Conservation (phyloP, 2,797 vertebrate species). For the Furcifer pardalis region DNA sequence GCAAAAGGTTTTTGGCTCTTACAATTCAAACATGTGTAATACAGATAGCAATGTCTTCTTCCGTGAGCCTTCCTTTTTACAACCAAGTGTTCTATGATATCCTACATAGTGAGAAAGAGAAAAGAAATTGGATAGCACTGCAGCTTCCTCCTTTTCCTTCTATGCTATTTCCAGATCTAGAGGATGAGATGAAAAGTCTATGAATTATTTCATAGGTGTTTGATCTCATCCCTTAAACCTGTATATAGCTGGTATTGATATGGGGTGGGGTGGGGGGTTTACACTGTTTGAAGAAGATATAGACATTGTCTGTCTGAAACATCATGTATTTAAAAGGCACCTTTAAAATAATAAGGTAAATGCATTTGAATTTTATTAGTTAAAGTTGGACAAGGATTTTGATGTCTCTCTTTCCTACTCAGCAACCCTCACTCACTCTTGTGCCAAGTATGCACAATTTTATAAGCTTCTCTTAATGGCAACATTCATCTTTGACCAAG, state of each 20-base stretch:
- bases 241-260: neutral
- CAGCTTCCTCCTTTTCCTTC: neutral
- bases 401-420: neutral
- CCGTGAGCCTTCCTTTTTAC: neutral
- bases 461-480: conserved; percentile 16
- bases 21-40: neutral
- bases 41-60: neutral
- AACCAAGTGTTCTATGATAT: neutral
- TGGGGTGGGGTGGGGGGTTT: too few relatives aligned
- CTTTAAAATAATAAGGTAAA: neutral
- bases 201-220: neutral
- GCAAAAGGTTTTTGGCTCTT: neutral
- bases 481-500: conserved; percentile 31
- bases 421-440: neutral
- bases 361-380: neutral
- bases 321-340: neutral
- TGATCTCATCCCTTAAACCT: neutral
- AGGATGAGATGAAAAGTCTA: too few relatives aligned
- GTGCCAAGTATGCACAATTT: conserved; percentile 25
- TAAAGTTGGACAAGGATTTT: neutral
- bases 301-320: neutral
- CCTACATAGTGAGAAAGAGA: neutral
- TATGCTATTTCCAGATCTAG: neutral
- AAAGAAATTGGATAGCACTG: neutral
- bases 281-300: neutral